Evolutionary conservation across 2,888 invertebrate species (phyloP).

Genomic region (Byasa hedistus): DNA sequence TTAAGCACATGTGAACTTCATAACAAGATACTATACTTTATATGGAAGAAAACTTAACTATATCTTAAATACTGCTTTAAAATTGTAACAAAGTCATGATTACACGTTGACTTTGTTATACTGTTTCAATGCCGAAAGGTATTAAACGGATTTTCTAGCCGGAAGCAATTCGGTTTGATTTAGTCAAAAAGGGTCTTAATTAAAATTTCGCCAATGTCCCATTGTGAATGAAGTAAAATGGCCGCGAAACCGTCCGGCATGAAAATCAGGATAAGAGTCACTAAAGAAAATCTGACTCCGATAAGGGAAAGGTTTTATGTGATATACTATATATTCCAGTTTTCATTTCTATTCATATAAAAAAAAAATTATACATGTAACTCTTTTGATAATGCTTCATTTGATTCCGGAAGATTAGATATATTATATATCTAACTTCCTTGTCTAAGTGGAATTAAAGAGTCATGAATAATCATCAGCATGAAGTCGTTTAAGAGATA

Average conservation of each 20-base stretch:
- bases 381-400: too few species aligned
- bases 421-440: too few species aligned
- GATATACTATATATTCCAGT: neutral
- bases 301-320: neutral
- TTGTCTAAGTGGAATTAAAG: too few species aligned
- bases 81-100: neutral
- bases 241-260: neutral
- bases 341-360: neutral
- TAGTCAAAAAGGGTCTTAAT: constrained; percentile 1
- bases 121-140: neutral
- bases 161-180: neutral
- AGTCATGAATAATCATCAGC: too few species aligned
- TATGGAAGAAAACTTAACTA: neutral
- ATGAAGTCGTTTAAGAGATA: too few species aligned
- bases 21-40: neutral
- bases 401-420: too few species aligned
- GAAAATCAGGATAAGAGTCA: neutral
- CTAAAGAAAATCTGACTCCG: neutral
- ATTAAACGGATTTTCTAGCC: neutral
- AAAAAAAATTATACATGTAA: too few species aligned
- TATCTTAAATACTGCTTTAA: neutral
- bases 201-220: constrained; percentile 1
- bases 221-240: neutral
- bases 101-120: neutral
- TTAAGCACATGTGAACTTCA: neutral